Evolutionary conservation across 64 coral and sea anemone species (phyloP).

Genomic region (Porites lutea): DNA sequence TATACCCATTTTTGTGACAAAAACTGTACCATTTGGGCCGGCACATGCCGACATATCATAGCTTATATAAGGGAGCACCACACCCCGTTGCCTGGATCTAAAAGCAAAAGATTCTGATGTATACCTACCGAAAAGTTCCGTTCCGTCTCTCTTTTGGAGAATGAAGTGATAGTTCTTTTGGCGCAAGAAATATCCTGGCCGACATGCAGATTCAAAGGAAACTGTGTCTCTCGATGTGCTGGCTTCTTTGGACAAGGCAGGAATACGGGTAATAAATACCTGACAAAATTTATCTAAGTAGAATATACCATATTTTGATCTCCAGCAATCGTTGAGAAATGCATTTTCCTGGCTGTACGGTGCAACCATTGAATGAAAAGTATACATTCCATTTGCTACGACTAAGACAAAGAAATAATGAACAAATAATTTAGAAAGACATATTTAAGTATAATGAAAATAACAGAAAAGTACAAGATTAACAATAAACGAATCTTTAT

Average conservation of each 20-base stretch:
- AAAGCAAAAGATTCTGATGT: too few species aligned
- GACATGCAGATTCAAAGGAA: slow-evolving; percentile 82
- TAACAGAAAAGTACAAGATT: too few species aligned
- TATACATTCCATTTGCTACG: slow-evolving; percentile 27
- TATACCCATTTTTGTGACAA: too few species aligned
- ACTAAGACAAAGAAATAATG: neutral
- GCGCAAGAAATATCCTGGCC: slow-evolving; percentile 62
- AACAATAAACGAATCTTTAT: too few species aligned
- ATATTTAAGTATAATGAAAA: too few species aligned
- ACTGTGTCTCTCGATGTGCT: neutral
- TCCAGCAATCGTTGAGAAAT: neutral
- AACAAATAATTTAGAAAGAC: too few species aligned
- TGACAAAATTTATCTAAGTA: slow-evolving; percentile 51
- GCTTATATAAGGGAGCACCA: too few species aligned
- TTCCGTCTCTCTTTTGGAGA: slow-evolving; percentile 13
- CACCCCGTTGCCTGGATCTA: too few species aligned
- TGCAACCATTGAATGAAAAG: slow-evolving; percentile 70
- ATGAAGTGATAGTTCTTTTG: slow-evolving; percentile 61
- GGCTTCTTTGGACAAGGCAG: neutral
- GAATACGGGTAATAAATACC: slow-evolving; percentile 40
- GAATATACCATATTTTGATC: neutral
- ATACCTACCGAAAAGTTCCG: slow-evolving; percentile 46
- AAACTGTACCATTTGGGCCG: too few species aligned
- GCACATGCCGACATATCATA: too few species aligned
- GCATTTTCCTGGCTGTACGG: slow-evolving; percentile 56